Conservation (phyloP, 2,797 vertebrate species). For the Psittacula derbiana region DNA sequence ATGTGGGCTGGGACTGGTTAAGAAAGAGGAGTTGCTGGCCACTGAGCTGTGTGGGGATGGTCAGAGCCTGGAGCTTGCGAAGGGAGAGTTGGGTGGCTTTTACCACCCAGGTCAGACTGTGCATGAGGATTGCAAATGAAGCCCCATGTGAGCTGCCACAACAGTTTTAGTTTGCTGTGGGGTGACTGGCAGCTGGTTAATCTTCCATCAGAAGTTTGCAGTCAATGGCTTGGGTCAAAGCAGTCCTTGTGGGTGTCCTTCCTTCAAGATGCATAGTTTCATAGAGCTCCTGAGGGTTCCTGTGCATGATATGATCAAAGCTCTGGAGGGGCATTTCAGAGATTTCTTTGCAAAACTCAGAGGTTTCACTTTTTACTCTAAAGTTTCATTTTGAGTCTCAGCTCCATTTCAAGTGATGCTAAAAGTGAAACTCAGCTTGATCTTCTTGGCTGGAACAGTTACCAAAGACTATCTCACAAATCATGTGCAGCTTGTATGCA, state of each 20-base stretch:
- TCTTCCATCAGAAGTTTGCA: not conserved
- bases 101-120: not conserved
- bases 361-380: not conserved
- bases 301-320: not conserved
- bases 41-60: not conserved
- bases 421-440: not conserved
- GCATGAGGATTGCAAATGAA: fast-evolving
- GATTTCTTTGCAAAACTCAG: not conserved
- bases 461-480: not conserved
- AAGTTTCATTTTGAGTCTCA: constrained; percentile 28
- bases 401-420: not conserved
- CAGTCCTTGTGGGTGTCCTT: not conserved
- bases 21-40: not conserved
- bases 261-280: not conserved
- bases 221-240: not conserved
- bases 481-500: not conserved
- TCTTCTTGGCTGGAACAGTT: not conserved
- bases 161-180: not conserved
- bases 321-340: not conserved
- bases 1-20: not conserved
- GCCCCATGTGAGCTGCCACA: fast-evolving
- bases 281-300: not conserved
- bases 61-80: not conserved
- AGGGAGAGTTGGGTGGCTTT: not conserved
- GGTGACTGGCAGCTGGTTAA: not conserved